These are phyloP conservation scores for Oreohelix idahoensis DNA, from an alignment of 1,140 invertebrate species.

Conservation along the genomic window DNA sequence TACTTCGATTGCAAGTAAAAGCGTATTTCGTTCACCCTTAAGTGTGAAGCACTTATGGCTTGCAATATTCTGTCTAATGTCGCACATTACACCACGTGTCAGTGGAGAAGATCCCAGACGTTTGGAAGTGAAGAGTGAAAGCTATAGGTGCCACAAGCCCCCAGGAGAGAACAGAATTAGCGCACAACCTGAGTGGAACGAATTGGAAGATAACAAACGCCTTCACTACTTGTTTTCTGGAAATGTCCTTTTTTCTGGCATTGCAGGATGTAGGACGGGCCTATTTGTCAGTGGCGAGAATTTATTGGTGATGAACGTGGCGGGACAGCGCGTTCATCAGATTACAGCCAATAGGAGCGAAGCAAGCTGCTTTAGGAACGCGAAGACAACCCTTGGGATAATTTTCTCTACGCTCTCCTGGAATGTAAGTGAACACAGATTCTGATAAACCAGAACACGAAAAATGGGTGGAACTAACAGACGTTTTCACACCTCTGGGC, in stretches of 20 bases:
- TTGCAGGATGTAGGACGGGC: neutral
- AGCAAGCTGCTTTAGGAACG: neutral
- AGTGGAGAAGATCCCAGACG: neutral
- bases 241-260: neutral
- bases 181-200: constrained; percentile 1
- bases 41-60: neutral
- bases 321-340: neutral
- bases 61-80: neutral
- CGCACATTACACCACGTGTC: neutral
- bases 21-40: neutral
- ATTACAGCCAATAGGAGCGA: neutral
- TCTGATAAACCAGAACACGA: neutral
- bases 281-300: neutral
- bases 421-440: neutral
- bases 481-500: neutral
- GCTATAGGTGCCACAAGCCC: neutral
- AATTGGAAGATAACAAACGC: constrained; percentile 13
- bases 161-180: neutral
- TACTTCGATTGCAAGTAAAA: neutral
- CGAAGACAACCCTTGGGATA: neutral
- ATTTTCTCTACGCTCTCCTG: neutral
- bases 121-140: neutral
- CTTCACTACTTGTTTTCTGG: neutral
- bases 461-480: neutral
- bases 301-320: constrained; percentile 27